Evolutionary conservation across 2,888 invertebrate genomes (phyloP), one percentile per base, ranked within the genome.

Genomic region (Dyspetes luteomarginatus): DNA sequence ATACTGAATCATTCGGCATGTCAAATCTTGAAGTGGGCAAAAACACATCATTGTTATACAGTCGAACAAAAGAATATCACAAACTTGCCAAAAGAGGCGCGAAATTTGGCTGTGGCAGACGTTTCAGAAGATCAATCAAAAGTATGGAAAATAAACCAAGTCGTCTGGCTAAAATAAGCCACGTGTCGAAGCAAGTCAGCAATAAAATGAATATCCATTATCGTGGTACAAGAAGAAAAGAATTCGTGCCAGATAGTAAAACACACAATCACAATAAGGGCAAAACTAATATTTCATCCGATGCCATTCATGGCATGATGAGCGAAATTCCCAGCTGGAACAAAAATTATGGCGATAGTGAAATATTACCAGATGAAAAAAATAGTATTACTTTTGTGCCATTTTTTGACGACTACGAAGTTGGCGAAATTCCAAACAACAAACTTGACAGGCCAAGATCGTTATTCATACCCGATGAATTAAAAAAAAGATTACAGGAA

Each of bases 401-500:
- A 3, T 5, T 65, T 36, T 36, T 48, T 9, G 62, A 52, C 3
- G 50, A 41, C 12, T 17, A 52, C 3, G 36, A 52, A 24, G 26
- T 72, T 15, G 12, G n/a, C 9, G 65, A 65, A 15, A 45, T 17
- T 17, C 12, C 9, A 48, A 56, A 56, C 15, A 65, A 74, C 17
- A 24, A 65, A 30, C 28, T 65, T 3, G 36, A 26, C 12, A 52
- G n/a, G 52, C 26, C 26, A 4, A n/a, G 5, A 1, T 2, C 2
- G 12, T 12, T 12, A n/a, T 22, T 7, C 0, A n/a, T 26, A 36
- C 45, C 15, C 9, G 9, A 43, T 3, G 9, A 17, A 4, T 56
- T n/a, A 5, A 22, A 7, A 48, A 48, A 22, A 56, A 56, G 24
- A 48, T 28, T 43, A 5, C 15, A 9, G n/a, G 28, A 48, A 3